Conservation (phyloP, 1,140 invertebrate species). For the Drosophila takahashii region DNA sequence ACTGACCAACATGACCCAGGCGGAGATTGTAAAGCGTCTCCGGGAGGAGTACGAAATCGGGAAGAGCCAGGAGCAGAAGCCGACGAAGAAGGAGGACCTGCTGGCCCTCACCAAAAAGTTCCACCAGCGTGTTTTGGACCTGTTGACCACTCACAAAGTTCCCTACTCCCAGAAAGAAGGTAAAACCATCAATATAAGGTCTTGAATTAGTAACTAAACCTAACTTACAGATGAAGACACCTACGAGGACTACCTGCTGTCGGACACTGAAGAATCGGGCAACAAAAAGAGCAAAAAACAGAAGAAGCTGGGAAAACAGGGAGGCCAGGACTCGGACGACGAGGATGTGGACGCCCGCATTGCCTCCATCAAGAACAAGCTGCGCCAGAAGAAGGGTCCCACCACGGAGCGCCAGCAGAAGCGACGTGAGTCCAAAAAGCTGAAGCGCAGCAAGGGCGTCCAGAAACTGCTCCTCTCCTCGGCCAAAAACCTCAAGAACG, state of each 20-base stretch:
- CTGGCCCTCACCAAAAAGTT: conserved; percentile 19
- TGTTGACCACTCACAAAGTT: conserved; percentile 55
- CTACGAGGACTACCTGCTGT: conserved; percentile 72
- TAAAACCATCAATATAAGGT: conserved; percentile 5
- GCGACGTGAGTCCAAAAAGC: conserved; percentile 70
- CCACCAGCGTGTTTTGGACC: conserved; percentile 25
- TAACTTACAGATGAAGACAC: conserved; percentile 56
- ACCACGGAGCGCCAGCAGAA: conserved; percentile 72
- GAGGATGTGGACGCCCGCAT: conserved; percentile 75
- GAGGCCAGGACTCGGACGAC: conserved; percentile 5
- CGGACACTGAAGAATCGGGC: conserved; percentile 47
- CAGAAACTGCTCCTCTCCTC: conserved; percentile 75
- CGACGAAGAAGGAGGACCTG: conserved; percentile 14
- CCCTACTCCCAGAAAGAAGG: conserved; percentile 63
- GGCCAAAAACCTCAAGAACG: conserved; percentile 77
- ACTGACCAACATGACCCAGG: conserved; percentile 26
- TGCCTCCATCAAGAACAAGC: conserved; percentile 80
- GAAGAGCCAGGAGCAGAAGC: conserved; percentile 7
- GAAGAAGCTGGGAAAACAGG: conserved; percentile 5
- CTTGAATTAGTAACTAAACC: not conserved
- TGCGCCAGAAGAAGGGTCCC: conserved; percentile 77
- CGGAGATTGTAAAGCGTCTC: conserved; percentile 24
- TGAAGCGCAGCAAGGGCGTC: conserved; percentile 80
- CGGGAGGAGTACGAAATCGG: conserved; percentile 36
- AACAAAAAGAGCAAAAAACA: conserved; percentile 31